Base-by-base conservation (phyloP, 2,113 vertebrate genomes). In the Cryptomyrus ogoouensis region DNA sequence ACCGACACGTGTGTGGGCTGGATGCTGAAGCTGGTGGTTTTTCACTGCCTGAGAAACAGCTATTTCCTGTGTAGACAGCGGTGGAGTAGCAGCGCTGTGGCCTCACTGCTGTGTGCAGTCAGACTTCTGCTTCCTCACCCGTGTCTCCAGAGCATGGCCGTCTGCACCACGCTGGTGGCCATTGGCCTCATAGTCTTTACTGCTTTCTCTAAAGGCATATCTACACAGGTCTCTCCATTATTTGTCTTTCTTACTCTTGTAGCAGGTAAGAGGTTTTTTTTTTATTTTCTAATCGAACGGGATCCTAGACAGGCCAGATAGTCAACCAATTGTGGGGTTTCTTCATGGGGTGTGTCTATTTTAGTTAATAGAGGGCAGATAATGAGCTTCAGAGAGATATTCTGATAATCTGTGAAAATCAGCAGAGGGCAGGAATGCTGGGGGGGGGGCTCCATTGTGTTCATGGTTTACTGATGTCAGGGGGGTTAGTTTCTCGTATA, bases 121-220 rank as follows among this genome's bases (percentile, higher is more conserved):
- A 89, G 90, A 84, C 77, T 92, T 21, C 47, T 27, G 58, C 50
- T 19, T 12, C 13, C 8, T 91, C 52, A 90, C 88, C 90, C 74
- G 90, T 90, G 27, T 42, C 49, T 47, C 88, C 88, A 10, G 31
- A 92, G 91, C 66, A 94, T 95, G 95, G 91, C 91, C 91, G 89
- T 83, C 86, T 84, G 53, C 50, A 74, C 70, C 31, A 88, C 89
- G 58, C 83, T 87, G 87, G 62, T 88, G 9, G 89, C 86, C 87
- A 74, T 85, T 83, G 91, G 70, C 50, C 88, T 95, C 88, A 88
- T 95, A 49, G 83, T 95, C 1, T 90, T 93, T 70, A 74, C 88
- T 53, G 91, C 87, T 12, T 50, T 93, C 83, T 90, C 88, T 90
- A 93, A 93, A 94, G 95, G 95, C 95, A 95, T 94, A 92, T 19